Evolutionary conservation across 2,888 invertebrate genomes (phyloP), one percentile per base, ranked within the genome.

Genomic region (Smittia aterrima): DNA sequence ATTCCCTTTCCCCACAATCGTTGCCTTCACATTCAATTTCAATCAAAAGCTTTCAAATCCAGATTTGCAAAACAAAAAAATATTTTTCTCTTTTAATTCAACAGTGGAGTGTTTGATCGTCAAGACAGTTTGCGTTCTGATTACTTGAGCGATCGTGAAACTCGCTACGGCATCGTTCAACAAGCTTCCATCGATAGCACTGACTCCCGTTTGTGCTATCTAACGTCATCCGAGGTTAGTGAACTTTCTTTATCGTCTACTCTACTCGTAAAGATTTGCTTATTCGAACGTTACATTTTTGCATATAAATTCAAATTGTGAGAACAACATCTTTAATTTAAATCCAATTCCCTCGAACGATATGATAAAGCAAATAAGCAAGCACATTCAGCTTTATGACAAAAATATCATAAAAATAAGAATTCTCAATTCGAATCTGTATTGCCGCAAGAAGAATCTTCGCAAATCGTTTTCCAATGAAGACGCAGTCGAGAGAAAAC

Each of bases 171-270:
- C 78, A 93, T 95, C 82, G 93, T 95, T 78, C 95, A 95, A 83
- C 96, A 96, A 83, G 94, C 95, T 64, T 95, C 95, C 71, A 90
- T 96, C 77, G 95, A 96, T 82, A 95, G 95, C 85, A 95, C 95
- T 9, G 96, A 96, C 85, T 95, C 95, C 77, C 87, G 95, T 79
- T 89, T 95, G 79, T 95, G 95, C 85, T 96, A 96, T 85, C 87
- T 96, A 81, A 96, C 96, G 77, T 96, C 95, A 66, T 96, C 95
- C 77, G 96, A 96, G 94, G 95, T 96, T 86, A 90, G 95, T 88
- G 74, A 25, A 53, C 54, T 41, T 53, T 67, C 11, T 11, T 7
- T 11, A 38, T 11, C 11, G n/a, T 38, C 38, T 11, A 38, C 38
- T 38, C 6, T 38, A 38, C 38, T n/a, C 40, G n/a, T 16, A 54